Conservation (phyloP, 1,140 invertebrate genomes). For the Aphis gossypii region DNA sequence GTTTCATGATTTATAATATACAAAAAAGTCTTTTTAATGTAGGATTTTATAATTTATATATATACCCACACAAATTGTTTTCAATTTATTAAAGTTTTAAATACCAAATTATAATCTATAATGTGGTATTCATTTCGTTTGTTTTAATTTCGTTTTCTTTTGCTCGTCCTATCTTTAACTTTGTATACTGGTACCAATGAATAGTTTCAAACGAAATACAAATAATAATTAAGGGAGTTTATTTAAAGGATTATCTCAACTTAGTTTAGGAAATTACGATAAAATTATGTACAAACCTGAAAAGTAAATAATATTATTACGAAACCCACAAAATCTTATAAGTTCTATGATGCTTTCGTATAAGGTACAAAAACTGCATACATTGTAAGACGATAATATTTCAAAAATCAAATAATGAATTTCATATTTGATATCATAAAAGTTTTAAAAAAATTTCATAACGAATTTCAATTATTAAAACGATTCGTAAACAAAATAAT, state of each 20-base stretch:
- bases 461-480: background rate
- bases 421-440: background rate
- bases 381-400: background rate
- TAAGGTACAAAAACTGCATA: background rate
- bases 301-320: slow-evolving; percentile 3
- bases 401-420: background rate
- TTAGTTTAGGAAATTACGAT: background rate
- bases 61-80: background rate
- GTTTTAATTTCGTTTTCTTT: background rate
- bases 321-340: background rate
- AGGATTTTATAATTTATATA: background rate
- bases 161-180: background rate
- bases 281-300: background rate
- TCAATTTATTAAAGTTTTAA: slow-evolving; percentile 1
- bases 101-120: background rate
- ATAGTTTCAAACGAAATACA: background rate
- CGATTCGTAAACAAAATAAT: background rate
- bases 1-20: background rate
- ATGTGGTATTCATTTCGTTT: background rate
- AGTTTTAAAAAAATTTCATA: background rate
- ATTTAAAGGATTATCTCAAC: background rate
- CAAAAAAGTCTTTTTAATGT: background rate
- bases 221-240: slow-evolving; percentile 1
- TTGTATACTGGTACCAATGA: background rate
- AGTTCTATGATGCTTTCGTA: background rate